Evolutionary conservation across 1,140 invertebrate species (phyloP).

Genomic region (Heliothis virescens): DNA sequence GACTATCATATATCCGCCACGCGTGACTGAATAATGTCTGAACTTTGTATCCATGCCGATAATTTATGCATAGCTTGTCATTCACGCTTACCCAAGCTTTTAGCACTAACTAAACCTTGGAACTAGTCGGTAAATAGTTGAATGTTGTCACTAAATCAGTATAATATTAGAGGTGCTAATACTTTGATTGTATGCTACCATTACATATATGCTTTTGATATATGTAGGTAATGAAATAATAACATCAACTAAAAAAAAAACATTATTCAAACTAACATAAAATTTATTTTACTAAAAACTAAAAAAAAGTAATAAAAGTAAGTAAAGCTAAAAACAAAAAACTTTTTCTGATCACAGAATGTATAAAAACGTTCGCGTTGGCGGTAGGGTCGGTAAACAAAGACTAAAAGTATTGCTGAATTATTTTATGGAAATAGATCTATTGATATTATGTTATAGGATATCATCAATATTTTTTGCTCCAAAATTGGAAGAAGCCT

Average conservation of each 20-base stretch:
- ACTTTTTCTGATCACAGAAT: conserved; percentile 11
- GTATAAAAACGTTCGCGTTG: conserved; percentile 2
- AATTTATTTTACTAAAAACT: not conserved
- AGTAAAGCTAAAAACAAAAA: not conserved
- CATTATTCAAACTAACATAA: too few relatives aligned
- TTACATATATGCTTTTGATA: too few relatives aligned
- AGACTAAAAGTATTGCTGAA: not conserved
- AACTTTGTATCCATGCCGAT: not conserved
- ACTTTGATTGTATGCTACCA: too few relatives aligned
- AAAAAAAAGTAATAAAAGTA: not conserved
- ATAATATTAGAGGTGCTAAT: too few relatives aligned
- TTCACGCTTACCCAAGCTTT: conserved; percentile 9
- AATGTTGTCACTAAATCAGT: too few relatives aligned
- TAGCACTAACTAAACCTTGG: conserved; percentile 1
- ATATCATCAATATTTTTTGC: too few relatives aligned
- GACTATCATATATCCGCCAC: not conserved
- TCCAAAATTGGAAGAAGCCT: too few relatives aligned
- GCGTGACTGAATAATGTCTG: not conserved
- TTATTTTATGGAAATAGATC: not conserved
- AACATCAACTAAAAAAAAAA: too few relatives aligned
- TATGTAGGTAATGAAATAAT: too few relatives aligned
- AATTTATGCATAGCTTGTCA: conserved; percentile 33
- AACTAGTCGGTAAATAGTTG: too few relatives aligned
- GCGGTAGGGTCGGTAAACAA: not conserved
- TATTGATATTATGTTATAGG: too few relatives aligned